Evolutionary conservation across 2,797 vertebrate species (phyloP).

Genomic region (Myotis daubentonii): DNA sequence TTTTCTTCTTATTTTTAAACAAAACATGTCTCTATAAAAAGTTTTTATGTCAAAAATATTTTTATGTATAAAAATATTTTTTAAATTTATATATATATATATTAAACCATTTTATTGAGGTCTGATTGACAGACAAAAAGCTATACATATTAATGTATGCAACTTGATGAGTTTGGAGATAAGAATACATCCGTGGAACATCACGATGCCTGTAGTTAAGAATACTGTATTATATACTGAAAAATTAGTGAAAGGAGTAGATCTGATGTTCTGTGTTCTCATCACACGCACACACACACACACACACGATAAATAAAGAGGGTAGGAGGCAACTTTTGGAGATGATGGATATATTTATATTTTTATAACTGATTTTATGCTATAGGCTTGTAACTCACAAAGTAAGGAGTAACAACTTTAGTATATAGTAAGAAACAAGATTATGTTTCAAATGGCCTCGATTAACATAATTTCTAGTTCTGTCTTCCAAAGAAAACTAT

Average conservation of each 20-base stretch:
- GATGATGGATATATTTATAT: not conserved
- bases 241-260: not conserved
- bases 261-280: not conserved
- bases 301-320: not conserved
- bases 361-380: slow-evolving; percentile 25
- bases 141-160: not conserved
- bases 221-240: not conserved
- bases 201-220: not conserved
- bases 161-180: not conserved
- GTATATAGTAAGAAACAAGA: not conserved
- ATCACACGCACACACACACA: not conserved
- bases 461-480: not conserved
- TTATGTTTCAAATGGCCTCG: not conserved
- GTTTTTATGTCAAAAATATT: slow-evolving; percentile 13
- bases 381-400: not conserved
- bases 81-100: not conserved
- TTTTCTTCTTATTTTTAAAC: not conserved
- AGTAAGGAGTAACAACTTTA: not conserved
- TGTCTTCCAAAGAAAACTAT: not conserved
- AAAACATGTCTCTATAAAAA: not conserved
- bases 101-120: not conserved
- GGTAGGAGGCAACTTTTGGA: not conserved
- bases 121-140: not conserved
- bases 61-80: not conserved
- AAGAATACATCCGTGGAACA: not conserved